Percentiles rank a stretch among this genome's conserved stretches.
Conservation (phyloP, 2,797 vertebrate species). For the Microchirus variegatus region DNA sequence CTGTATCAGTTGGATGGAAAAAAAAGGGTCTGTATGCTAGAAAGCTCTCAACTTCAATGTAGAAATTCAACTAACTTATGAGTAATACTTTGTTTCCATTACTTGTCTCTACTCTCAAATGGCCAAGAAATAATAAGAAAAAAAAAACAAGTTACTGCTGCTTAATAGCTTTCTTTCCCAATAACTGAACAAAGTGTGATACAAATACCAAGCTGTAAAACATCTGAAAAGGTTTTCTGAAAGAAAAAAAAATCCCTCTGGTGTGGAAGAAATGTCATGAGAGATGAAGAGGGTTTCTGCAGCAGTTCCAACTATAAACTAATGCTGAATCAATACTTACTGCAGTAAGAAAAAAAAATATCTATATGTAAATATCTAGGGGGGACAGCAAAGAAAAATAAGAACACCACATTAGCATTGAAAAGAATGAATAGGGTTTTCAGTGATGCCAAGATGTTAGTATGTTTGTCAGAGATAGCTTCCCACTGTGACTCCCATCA, state of each 20-base stretch:
- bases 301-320: neutral
- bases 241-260: neutral
- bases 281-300: neutral
- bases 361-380: neutral
- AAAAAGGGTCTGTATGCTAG: no score
- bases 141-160: neutral
- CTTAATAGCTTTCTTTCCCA: no score
- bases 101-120: no score
- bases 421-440: constrained; percentile 9
- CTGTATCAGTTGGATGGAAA: neutral
- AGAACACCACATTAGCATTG: constrained; percentile 1
- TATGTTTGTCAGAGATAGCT: constrained; percentile 1
- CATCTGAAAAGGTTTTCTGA: no score
- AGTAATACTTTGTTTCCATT: no score
- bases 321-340: no score
- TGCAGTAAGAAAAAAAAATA: neutral
- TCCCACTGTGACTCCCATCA: constrained; percentile 25
- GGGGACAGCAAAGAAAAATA: neutral
- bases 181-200: no score
- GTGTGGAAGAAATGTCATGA: neutral
- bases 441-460: constrained; percentile 5
- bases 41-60: no score
- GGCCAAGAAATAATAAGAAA: neutral
- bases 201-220: no score
- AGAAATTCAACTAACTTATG: no score